Evolutionary conservation across 2,888 invertebrate species (phyloP).

Genomic region (Ormia ochracea): DNA sequence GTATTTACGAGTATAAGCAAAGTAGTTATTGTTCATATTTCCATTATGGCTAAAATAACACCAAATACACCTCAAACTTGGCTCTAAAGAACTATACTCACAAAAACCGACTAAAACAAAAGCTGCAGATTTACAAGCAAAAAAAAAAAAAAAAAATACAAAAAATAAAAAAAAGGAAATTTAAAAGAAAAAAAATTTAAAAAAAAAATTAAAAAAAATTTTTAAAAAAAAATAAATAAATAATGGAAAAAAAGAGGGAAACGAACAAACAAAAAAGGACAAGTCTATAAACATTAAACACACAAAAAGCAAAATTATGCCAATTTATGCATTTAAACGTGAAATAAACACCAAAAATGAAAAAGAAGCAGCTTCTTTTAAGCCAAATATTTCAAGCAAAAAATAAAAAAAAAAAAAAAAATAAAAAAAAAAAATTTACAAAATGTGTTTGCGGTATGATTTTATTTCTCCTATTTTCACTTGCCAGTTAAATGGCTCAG

Average conservation of each 20-base stretch:
- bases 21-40: constrained; percentile 62
- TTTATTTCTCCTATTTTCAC: constrained; percentile 13
- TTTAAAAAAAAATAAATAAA: too few species aligned
- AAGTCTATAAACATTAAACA: constrained; percentile 50
- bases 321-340: constrained; percentile 66
- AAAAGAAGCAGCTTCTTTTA: constrained; percentile 24
- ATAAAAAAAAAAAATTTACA: constrained; percentile 1
- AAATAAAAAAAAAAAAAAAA: constrained; percentile 14
- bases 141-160: not conserved
- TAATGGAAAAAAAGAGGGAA: too few species aligned
- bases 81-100: constrained; percentile 34
- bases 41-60: constrained; percentile 61
- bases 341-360: constrained; percentile 53
- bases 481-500: constrained; percentile 9
- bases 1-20: constrained; percentile 34
- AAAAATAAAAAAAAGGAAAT: too few species aligned
- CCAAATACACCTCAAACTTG: constrained; percentile 42
- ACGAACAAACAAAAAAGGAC: constrained; percentile 17
- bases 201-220: too few species aligned
- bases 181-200: too few species aligned
- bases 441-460: constrained; percentile 29
- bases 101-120: constrained; percentile 17
- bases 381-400: constrained; percentile 39
- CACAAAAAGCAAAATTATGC: constrained; percentile 63
- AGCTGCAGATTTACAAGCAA: constrained; percentile 11